Conservation (phyloP, 2,113 vertebrate species). For the Loxodonta africana region DNA sequence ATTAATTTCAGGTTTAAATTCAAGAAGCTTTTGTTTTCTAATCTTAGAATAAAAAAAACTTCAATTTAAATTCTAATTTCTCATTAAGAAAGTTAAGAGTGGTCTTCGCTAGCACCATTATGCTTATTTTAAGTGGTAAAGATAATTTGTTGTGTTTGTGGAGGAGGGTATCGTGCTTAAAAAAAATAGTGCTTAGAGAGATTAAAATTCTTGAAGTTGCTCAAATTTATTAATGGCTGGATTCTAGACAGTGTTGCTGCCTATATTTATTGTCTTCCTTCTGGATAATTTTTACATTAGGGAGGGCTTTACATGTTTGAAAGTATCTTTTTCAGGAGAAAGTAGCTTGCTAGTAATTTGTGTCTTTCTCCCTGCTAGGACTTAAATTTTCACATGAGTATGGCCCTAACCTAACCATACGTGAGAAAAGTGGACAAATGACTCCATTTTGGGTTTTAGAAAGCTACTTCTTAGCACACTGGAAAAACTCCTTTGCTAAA, state of each 20-base stretch:
- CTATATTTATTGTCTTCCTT: background rate
- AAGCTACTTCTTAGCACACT: background rate
- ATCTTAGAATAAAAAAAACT: constrained; percentile 14
- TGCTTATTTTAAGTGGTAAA: background rate
- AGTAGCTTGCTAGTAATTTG: background rate
- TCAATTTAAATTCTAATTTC: background rate
- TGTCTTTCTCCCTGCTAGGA: background rate
- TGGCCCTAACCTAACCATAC: background rate
- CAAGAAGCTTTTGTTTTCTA: constrained; percentile 18
- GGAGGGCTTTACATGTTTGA: background rate
- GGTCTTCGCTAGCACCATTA: background rate
- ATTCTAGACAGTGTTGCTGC: background rate
- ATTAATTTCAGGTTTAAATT: background rate
- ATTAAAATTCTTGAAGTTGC: background rate
- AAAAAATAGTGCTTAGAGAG: background rate
- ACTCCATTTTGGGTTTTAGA: background rate
- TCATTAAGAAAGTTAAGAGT: background rate
- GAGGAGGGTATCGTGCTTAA: background rate
- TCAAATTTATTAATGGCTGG: background rate
- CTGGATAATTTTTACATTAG: constrained; percentile 6
- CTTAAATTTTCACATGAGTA: background rate
- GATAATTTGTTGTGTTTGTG: background rate
- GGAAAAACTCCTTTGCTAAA: constrained; percentile 54
- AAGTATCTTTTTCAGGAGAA: constrained; percentile 18
- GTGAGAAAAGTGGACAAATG: background rate